A percentile compares a stretch with the other conserved stretches of the same genome.
Conservation (phyloP, 2,797 vertebrate species). For the Microhierax caerulescens region DNA sequence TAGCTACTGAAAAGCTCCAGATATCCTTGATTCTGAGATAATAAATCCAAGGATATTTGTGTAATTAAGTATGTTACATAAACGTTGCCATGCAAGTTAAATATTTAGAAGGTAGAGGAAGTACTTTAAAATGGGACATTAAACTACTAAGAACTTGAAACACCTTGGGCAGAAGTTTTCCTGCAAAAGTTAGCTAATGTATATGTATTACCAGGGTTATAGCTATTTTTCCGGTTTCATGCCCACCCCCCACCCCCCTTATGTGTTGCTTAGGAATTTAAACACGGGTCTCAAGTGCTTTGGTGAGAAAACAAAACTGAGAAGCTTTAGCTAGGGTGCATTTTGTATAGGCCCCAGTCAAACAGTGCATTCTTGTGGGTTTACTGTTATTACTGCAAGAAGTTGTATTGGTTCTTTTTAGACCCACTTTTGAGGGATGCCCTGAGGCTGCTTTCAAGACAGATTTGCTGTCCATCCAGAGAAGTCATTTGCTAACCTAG, state of each 20-base stretch:
- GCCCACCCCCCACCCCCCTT: rapidly evolving
- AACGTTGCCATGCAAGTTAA: not conserved
- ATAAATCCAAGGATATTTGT: not conserved
- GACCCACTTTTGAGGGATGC: not conserved
- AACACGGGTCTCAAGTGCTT: not conserved
- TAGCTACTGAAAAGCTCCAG: not conserved
- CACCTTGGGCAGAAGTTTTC: not conserved
- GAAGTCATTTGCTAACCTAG: not conserved
- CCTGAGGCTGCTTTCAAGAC: not conserved
- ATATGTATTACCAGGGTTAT: not conserved
- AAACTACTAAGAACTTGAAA: not conserved
- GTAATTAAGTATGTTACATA: slow-evolving; percentile 12
- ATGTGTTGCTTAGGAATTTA: not conserved
- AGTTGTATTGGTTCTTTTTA: not conserved
- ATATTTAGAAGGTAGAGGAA: not conserved
- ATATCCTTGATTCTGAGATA: not conserved
- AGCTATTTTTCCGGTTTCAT: not conserved
- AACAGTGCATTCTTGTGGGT: not conserved
- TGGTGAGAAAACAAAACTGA: not conserved
- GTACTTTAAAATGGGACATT: not conserved
- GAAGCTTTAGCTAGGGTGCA: not conserved
- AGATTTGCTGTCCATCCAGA: not conserved
- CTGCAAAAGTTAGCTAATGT: not conserved
- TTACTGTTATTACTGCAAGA: not conserved
- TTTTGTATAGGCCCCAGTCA: not conserved